phyloP scores from a whole-genome alignment of 2,113 vertebrate genomes.

The Labeo catla region DNA sequence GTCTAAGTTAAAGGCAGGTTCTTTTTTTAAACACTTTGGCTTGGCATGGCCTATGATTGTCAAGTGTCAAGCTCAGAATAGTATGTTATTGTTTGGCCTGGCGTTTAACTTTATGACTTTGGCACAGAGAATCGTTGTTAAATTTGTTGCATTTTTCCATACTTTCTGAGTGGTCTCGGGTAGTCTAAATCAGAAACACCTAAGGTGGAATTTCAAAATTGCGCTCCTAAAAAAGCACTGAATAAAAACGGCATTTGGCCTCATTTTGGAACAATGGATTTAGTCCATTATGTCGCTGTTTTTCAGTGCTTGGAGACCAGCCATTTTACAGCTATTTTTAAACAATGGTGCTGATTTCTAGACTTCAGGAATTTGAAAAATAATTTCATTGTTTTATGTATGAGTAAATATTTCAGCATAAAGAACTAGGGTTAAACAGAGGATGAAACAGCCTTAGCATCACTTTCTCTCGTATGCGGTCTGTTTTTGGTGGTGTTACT shows the following conservation, averaged over 20 bases:
- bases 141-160: background rate
- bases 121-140: background rate
- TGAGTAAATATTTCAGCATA: constrained; percentile 57
- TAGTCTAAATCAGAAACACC: constrained; percentile 7
- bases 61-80: constrained; percentile 59
- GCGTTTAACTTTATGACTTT: constrained; percentile 48
- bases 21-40: constrained; percentile 61
- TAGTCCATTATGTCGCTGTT: constrained; percentile 66
- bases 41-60: constrained; percentile 48
- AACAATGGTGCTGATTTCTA: constrained; percentile 71
- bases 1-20: constrained; percentile 65
- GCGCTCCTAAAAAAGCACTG: background rate
- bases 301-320: constrained; percentile 69
- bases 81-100: constrained; percentile 63
- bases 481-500: constrained; percentile 44
- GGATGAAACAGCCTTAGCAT: constrained; percentile 24
- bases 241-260: constrained; percentile 52
- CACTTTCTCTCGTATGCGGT: constrained; percentile 16
- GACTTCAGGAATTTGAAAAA: constrained; percentile 51
- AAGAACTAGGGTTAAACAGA: constrained; percentile 56
- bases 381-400: constrained; percentile 67
- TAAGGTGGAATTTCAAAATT: constrained; percentile 7
- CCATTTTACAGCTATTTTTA: constrained; percentile 65
- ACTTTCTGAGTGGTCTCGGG: background rate
- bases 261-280: constrained; percentile 63